Evolutionary conservation across 2,113 vertebrate genomes (phyloP), one percentile per base, ranked within the genome.

Genomic region (Calonectris borealis): DNA sequence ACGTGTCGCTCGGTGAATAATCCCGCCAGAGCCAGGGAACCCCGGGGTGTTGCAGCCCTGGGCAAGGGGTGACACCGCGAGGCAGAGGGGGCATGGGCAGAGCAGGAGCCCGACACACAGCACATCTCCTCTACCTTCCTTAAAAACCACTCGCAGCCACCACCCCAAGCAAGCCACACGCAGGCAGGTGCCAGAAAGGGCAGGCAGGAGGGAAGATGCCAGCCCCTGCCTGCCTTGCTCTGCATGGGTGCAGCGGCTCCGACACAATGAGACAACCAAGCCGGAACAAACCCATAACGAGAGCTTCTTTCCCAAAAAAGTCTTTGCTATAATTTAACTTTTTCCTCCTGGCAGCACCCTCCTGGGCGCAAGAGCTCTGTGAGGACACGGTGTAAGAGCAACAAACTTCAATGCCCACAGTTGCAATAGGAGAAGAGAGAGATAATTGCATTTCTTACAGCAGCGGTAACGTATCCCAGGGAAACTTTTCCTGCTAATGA

Each of bases 11-110:
- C 3, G 1, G 22, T 60, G 73, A 78, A 62, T 19, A 84, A 62
- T 29, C 25, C 46, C 0, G 0, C 44, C 0, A 0, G 60, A 78
- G 42, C 26, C 65, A 46, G 55, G 48, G 65, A 85, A 42, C 20
- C n/a, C 31, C 8, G 3, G 49, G 40, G 34, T 40, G 25, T 6
- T 25, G 62, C 17, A 77, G 86, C 38, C 44, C 54, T 38, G 69
- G 65, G 40, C 26, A 29, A 65, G 49, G 58, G 52, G 52, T 84
- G 68, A 49, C 66, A 29, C 15, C 4, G 11, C 1, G 0, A 76
- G 68, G 31, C 83, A 19, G 52, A 29, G 29, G 9, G 42, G 52
- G 13, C 60, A 69, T 0, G 3, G 70, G 60, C 36, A 75, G 44
- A 32, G 70, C 7, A 24, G 66, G 61, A 93, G 40, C 26, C 22